A percentile compares a stretch with the other conserved stretches of the same genome.
Conservation (phyloP, 2,888 invertebrate genomes). For the Tetragonula carbonaria region DNA sequence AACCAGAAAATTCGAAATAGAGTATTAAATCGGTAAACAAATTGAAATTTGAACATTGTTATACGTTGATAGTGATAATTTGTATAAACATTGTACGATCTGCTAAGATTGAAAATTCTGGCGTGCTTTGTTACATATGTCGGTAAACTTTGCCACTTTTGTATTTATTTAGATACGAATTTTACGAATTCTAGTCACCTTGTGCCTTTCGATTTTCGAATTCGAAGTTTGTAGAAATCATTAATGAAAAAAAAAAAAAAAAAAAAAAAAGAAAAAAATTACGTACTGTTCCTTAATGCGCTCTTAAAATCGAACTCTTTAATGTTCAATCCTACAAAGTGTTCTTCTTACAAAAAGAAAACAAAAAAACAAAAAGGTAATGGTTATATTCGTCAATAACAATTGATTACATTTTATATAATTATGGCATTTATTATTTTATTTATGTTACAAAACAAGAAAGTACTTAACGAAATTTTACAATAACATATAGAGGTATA, state of each 20-base stretch:
- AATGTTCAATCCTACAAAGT: neutral
- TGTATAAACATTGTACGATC: conserved; percentile 25
- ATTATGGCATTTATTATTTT: neutral
- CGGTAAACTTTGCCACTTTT: conserved; percentile 26
- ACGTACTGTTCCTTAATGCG: neutral
- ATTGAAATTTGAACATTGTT: conserved; percentile 48
- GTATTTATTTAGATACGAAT: conserved; percentile 23
- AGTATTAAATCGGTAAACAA: neutral
- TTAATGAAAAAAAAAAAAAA: neutral
- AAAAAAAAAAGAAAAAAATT: neutral
- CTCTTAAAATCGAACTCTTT: neutral
- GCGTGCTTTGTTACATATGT: conserved; percentile 7
- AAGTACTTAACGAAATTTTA: conserved; percentile 13
- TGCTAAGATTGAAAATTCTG: conserved; percentile 14
- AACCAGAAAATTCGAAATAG: neutral
- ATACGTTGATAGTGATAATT: conserved; percentile 15
- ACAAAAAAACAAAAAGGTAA: neutral
- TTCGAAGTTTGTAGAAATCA: conserved; percentile 5
- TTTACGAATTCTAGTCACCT: conserved; percentile 18
- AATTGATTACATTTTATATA: conserved; percentile 6
- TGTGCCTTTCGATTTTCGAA: conserved; percentile 26
- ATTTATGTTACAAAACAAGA: neutral
- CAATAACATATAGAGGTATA: neutral
- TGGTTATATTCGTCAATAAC: conserved; percentile 1
- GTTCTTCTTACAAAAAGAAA: neutral